phyloP scores from a whole-genome alignment of 2,888 invertebrate genomes.

The Aromia moschata region DNA sequence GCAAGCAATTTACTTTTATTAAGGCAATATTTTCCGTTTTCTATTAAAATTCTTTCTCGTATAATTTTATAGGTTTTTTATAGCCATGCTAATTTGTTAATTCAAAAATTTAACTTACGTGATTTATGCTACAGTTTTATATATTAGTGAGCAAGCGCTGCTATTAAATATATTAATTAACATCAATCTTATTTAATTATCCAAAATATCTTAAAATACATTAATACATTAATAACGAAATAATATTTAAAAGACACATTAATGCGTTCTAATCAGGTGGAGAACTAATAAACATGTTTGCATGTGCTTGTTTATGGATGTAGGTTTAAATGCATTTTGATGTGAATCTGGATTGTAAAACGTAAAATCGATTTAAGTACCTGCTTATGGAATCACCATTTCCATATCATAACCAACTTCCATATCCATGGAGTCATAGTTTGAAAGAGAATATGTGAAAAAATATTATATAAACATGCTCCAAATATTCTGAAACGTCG shows the following conservation, averaged over 20 bases:
- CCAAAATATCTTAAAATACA: slow-evolving; percentile 14
- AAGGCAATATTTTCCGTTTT: slow-evolving; percentile 37
- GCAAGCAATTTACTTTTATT: slow-evolving; percentile 26
- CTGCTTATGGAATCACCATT: no score
- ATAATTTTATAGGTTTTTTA: slow-evolving; percentile 36
- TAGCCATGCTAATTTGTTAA: slow-evolving; percentile 39
- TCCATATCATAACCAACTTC: no score
- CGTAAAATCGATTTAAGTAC: no score
- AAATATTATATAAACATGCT: no score
- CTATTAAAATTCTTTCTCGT: slow-evolving; percentile 39
- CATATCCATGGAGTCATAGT: no score
- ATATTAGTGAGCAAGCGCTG: slow-evolving; percentile 17
- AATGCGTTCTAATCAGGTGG: slow-evolving; percentile 4
- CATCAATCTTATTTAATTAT: slow-evolving; percentile 21
- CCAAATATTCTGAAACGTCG: no score
- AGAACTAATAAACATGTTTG: not conserved
- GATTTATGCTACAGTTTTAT: slow-evolving; percentile 30
- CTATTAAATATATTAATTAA: slow-evolving; percentile 25
- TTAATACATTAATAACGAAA: slow-evolving; percentile 7
- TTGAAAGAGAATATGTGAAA: no score
- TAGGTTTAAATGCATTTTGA: not conserved
- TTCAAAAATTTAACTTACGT: slow-evolving; percentile 32
- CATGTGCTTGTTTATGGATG: not conserved
- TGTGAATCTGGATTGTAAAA: no score
- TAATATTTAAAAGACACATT: not conserved